Evolutionary conservation across 2,888 invertebrate species (phyloP), one percentile per base, ranked within the genome.

Genomic region (Heterodera filipjevi): DNA sequence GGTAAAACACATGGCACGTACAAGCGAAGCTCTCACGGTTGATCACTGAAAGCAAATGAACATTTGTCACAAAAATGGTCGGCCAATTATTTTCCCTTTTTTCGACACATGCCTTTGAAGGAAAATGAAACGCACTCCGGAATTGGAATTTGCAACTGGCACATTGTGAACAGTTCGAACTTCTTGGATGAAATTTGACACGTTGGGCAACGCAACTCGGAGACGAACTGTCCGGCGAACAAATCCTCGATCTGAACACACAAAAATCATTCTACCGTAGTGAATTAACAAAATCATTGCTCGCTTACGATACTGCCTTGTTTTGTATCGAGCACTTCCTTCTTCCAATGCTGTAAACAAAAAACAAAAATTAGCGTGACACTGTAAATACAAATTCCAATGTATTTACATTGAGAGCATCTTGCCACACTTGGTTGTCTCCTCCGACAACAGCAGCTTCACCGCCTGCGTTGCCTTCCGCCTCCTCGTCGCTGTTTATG

Each of bases 151-250:
- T 95, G 95, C 86, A 96, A 91, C 83, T 94, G 93, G 71, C 96
- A 92, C 90, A 94, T 93, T 90, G 94, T 95, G 91, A 95, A 96
- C 2, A 95, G 94, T 91, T 96, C 96, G 90, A 95, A 96, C 68
- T 94, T 84, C 32, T 82, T 79, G 2, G 94, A 94, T 87, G 94
- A 93, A 83, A 93, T 93, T 14, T 93, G 93, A 91, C 96, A 95
- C 32, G 93, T 92, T 86, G 93, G 92, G 90, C 96, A 96, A 72
- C 93, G 93, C 76, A 93, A 94, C 89, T 94, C 93, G 8, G 95
- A 95, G 90, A 95, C 95, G 16, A 96, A 92, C 90, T 95, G 95
- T 0, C 84, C 84, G 16, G 82, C 79, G 77, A 86, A 85, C 1
- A 85, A 80, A 27, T 59, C 59, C n/a, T 27, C 6, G 27, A 59